phyloP scores from a whole-genome alignment of 2,113 vertebrate genomes.

The Oryctolagus cuniculus region mOryCun1.1 NC_091436.1:84158001-84158500 shows the following conservation, averaged over 20 bases:
- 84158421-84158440: constrained; percentile 46
- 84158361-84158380: neutral
- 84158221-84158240: neutral
- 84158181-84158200: neutral
- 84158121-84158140: no score
- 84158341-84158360: neutral
- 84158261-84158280: neutral
- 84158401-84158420: neutral
- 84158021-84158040: no score
- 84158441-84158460: neutral
- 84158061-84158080: no score
- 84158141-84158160: neutral
- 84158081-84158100: no score
- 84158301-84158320: neutral
- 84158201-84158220: neutral
- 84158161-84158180: neutral
- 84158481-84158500: constrained; percentile 2
- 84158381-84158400: neutral
- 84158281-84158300: neutral
- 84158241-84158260: neutral
- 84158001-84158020: no score
- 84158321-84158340: neutral
- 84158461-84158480: constrained; percentile 44
- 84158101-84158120: no score
- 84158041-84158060: no score